These are phyloP conservation scores for Mactromeris polynyma DNA, from an alignment of 2,888 invertebrate species.

Conservation along the genomic window DNA sequence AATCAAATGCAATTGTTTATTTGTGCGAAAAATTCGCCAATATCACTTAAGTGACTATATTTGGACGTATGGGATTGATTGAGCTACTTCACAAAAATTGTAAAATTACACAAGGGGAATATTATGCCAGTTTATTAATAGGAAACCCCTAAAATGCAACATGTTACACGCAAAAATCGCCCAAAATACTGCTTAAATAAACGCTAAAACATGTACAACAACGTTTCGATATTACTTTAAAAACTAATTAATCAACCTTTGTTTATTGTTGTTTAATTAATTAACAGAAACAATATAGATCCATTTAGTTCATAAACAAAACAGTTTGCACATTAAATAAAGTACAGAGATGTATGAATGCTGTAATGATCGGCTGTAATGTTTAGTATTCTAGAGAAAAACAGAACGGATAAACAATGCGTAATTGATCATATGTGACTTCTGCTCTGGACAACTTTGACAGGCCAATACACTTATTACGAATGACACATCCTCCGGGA, in stretches of 20 bases:
- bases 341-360: not conserved
- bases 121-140: not conserved
- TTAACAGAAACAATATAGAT: conserved; percentile 20
- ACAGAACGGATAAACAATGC: conserved; percentile 27
- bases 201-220: not conserved
- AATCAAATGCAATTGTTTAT: conserved; percentile 70
- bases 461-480: conserved; percentile 60
- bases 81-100: conserved; percentile 29
- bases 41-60: conserved; percentile 68
- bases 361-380: not conserved
- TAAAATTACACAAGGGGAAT: conserved; percentile 12
- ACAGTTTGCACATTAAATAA: conserved; percentile 11
- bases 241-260: not conserved
- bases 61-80: conserved; percentile 59
- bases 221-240: not conserved
- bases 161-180: not conserved
- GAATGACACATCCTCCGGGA: conserved; percentile 54
- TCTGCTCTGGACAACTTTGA: conserved; percentile 51
- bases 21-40: conserved; percentile 66
- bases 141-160: not conserved
- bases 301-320: conserved; percentile 18
- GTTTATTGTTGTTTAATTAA: conserved; percentile 12
- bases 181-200: not conserved
- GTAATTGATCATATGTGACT: conserved; percentile 39
- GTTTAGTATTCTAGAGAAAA: not conserved